Conservation (phyloP, 2,113 vertebrate species). For the Paramormyrops kingsleyae region DNA sequence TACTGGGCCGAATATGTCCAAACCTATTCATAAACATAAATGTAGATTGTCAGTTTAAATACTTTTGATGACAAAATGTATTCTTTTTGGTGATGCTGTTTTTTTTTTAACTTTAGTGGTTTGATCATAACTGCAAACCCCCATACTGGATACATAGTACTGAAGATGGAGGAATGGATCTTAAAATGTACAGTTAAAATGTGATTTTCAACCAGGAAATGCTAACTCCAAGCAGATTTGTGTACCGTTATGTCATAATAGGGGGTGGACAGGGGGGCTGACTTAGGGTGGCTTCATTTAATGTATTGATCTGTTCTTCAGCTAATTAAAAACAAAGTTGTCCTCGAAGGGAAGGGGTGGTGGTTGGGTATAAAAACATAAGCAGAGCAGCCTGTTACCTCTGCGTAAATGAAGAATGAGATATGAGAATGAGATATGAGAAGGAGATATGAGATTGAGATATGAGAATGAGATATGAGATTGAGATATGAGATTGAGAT, state of each 20-base stretch:
- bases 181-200: not conserved
- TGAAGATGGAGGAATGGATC: not conserved
- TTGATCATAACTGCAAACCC: not conserved
- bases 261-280: no score
- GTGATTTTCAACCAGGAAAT: not conserved
- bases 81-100: not conserved
- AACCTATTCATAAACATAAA: not conserved
- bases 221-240: not conserved
- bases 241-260: no score
- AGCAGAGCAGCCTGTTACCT: not conserved
- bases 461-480: no score
- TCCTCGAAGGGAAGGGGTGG: no score
- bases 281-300: no score
- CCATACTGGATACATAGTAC: not conserved
- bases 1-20: not conserved
- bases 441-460: no score
- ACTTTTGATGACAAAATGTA: not conserved
- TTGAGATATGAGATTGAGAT: no score
- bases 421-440: not conserved
- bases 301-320: no score
- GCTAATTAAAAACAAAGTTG: no score
- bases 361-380: no score
- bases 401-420: not conserved
- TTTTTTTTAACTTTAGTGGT: not conserved
- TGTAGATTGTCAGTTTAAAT: not conserved